phyloP scores from a whole-genome alignment of 2,113 vertebrate genomes.

The Rhinolophus ferrumequinum region DNA sequence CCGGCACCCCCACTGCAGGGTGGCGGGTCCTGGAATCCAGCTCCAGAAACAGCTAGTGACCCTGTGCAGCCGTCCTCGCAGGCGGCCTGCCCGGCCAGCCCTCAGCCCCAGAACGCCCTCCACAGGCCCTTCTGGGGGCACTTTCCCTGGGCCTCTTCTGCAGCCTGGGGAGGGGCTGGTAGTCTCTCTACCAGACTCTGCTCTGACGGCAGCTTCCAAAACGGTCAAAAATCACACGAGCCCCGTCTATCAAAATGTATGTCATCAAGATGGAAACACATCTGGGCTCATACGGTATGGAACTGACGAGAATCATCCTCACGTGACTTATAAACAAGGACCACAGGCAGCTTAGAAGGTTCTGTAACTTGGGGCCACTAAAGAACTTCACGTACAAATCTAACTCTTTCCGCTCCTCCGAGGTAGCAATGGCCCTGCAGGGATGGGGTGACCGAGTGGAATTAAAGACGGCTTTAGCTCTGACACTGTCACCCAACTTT shows the following conservation, averaged over 20 bases:
- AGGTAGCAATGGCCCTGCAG: background rate
- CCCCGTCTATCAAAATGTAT: background rate
- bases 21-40: background rate
- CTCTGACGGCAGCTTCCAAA: background rate
- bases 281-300: too few relatives aligned
- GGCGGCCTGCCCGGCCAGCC: background rate
- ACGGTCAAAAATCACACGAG: background rate
- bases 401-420: background rate
- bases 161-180: background rate
- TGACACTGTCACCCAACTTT: fast-evolving
- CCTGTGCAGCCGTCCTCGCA: too few relatives aligned
- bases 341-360: background rate
- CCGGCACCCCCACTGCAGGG: too few relatives aligned
- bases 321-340: background rate
- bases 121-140: background rate
- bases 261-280: background rate
- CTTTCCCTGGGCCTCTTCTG: background rate
- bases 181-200: background rate
- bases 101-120: background rate
- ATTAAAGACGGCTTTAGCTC: fast-evolving
- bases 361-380: background rate
- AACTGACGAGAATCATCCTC: background rate
- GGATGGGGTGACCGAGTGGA: background rate
- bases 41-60: too few relatives aligned
- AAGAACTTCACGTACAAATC: background rate